These are phyloP conservation scores for Volucella zonaria DNA, from an alignment of 2,888 invertebrate genomes.

Conservation along the genomic window DNA sequence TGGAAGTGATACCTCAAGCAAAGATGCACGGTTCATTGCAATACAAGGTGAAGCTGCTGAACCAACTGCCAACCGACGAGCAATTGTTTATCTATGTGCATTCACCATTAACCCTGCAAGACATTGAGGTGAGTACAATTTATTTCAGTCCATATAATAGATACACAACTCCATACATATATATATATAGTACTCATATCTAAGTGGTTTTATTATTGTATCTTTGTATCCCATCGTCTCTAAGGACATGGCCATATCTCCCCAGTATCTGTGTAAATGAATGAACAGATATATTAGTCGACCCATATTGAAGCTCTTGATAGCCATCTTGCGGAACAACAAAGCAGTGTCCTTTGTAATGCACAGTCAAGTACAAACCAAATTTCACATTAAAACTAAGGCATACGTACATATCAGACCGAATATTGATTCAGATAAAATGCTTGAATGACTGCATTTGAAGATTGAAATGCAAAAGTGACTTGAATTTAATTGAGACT, in stretches of 20 bases:
- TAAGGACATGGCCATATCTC: background rate
- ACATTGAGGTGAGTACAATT: conserved; percentile 79
- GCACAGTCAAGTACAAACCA: too few species aligned
- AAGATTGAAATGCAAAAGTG: too few species aligned
- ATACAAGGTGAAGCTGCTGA: conserved; percentile 79
- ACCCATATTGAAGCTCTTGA: too few species aligned
- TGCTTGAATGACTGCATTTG: too few species aligned
- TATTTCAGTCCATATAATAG: conserved; percentile 58
- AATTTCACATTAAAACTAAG: too few species aligned
- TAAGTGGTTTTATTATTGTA: background rate
- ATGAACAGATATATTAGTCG: too few species aligned
- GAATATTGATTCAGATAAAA: too few species aligned
- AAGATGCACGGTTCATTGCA: conserved; percentile 80
- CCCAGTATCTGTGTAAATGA: too few species aligned
- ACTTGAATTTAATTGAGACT: too few species aligned
- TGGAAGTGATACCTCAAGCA: conserved; percentile 78
- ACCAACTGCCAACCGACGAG: conserved; percentile 79
- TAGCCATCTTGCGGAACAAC: too few species aligned
- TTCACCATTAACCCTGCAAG: conserved; percentile 81
- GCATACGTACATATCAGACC: too few species aligned
- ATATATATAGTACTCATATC: conserved; percentile 1
- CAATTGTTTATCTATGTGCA: conserved; percentile 79
- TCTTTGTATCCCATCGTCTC: background rate
- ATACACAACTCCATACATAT: conserved; percentile 13
- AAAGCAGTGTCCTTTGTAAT: too few species aligned